A percentile compares a stretch with the other conserved stretches of the same genome.
Evolutionary conservation across 2,888 invertebrate genomes (phyloP).

Genomic region (Caenorhabditis sp.): DNA sequence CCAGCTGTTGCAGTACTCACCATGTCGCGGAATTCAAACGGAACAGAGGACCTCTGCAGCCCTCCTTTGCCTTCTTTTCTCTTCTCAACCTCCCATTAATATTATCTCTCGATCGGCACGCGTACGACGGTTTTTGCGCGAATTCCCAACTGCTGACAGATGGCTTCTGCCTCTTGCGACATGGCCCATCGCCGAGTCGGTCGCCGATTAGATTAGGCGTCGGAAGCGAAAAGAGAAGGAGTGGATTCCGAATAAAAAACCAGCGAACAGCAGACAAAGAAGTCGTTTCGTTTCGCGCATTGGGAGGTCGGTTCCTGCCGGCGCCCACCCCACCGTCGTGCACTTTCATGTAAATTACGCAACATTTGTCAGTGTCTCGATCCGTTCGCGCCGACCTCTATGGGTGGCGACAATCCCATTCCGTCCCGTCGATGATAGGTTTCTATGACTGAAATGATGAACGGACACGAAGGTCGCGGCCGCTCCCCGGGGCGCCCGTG

Average conservation of each 20-base stretch:
- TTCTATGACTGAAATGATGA: slow-evolving; percentile 55
- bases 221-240: background rate
- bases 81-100: slow-evolving; percentile 29
- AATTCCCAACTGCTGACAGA: slow-evolving; percentile 52
- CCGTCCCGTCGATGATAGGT: slow-evolving; percentile 5
- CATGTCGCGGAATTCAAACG: slow-evolving; percentile 40
- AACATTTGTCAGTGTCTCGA: slow-evolving; percentile 30
- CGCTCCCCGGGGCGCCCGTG: slow-evolving; percentile 13
- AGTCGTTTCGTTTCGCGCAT: slow-evolving; percentile 52
- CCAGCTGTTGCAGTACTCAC: slow-evolving; percentile 9
- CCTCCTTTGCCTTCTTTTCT: background rate
- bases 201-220: slow-evolving; percentile 10
- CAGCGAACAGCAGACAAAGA: slow-evolving; percentile 24
- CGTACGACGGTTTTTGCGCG: slow-evolving; percentile 31
- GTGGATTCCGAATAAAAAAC: background rate
- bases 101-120: slow-evolving; percentile 37
- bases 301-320: slow-evolving; percentile 19
- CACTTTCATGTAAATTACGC: slow-evolving; percentile 42
- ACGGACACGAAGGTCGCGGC: slow-evolving; percentile 30
- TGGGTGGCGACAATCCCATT: slow-evolving; percentile 31
- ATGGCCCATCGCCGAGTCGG: slow-evolving; percentile 13
- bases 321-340: slow-evolving; percentile 3
- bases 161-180: slow-evolving; percentile 38
- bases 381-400: slow-evolving; percentile 25
- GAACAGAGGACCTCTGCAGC: too few relatives aligned